Evolutionary conservation across 2,113 vertebrate genomes (phyloP).

Genomic region (Halcyon malimbica): DNA sequence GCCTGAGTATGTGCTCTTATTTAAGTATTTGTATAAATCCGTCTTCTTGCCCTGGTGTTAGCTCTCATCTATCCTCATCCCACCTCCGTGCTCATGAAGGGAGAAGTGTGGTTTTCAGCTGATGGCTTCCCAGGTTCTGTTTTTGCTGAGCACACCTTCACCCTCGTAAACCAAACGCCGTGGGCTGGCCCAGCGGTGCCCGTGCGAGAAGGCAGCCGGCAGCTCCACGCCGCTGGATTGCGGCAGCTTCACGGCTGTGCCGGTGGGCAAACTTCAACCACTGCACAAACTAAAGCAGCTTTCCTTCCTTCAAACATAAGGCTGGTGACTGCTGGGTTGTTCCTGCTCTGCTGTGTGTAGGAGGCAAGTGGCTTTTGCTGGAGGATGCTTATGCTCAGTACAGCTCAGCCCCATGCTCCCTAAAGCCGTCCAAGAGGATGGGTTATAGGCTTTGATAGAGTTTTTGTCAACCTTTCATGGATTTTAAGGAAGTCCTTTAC

Average conservation of each 20-base stretch:
- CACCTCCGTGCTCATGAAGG: background rate
- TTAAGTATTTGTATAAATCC: background rate
- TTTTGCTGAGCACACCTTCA: background rate
- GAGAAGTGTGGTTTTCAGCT: background rate
- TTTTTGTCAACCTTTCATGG: background rate
- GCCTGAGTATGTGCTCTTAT: background rate
- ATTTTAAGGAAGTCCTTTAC: background rate
- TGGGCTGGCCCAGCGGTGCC: background rate
- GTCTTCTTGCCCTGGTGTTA: background rate
- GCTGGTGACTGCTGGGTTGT: background rate
- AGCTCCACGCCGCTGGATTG: rapidly evolving
- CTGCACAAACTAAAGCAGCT: background rate
- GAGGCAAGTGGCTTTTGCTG: background rate
- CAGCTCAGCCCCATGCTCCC: background rate
- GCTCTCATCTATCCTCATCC: background rate
- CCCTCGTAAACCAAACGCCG: rapidly evolving
- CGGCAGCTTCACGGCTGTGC: background rate
- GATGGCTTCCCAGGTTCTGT: rapidly evolving
- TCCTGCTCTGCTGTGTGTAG: background rate
- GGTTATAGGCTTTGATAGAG: background rate
- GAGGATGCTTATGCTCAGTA: background rate
- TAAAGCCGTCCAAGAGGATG: background rate
- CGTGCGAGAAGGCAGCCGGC: rapidly evolving
- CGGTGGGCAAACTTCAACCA: background rate
- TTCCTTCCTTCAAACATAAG: background rate